A percentile compares a stretch with the other conserved stretches of the same genome.
phyloP scores from a whole-genome alignment of 2,113 vertebrate genomes.

The Microcebus murinus region DNA sequence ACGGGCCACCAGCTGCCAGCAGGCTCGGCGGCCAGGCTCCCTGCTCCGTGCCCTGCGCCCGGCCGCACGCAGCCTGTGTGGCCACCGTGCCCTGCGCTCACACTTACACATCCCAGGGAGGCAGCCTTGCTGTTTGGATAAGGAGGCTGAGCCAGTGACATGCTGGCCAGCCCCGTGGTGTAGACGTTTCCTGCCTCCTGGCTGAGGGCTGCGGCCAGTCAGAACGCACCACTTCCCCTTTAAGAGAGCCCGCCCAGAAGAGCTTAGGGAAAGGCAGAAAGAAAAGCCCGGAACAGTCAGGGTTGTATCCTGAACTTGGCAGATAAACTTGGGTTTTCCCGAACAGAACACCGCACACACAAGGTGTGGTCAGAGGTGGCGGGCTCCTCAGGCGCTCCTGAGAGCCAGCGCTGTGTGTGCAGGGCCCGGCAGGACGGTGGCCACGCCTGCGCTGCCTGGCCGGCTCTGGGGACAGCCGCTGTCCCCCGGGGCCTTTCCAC shows the following conservation, averaged over 20 bases:
- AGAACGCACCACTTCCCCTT: conserved; percentile 79
- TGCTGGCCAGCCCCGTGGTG: conserved; percentile 66
- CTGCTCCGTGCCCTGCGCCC: conserved; percentile 52
- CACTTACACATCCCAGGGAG: conserved; percentile 76
- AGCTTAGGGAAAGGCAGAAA: conserved; percentile 76
- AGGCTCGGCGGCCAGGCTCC: neutral
- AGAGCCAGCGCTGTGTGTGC: neutral
- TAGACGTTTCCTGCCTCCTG: conserved; percentile 73
- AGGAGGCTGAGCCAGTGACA: conserved; percentile 70
- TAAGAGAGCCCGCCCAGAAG: conserved; percentile 78
- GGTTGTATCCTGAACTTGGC: conserved; percentile 59
- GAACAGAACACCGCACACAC: neutral
- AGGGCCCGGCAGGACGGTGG: neutral
- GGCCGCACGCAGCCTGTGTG: conserved; percentile 50
- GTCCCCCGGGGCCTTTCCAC: neutral
- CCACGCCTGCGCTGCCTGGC: neutral
- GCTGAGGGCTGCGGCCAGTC: conserved; percentile 70
- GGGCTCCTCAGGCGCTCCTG: neutral
- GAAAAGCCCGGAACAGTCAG: conserved; percentile 70
- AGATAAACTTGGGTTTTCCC: conserved; percentile 65
- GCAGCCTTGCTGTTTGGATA: conserved; percentile 66
- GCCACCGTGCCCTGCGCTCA: conserved; percentile 60
- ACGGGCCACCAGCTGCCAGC: neutral
- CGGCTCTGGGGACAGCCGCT: neutral
- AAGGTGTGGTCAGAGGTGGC: neutral